A percentile compares a stretch with the other conserved stretches of the same genome.
Evolutionary conservation across 2,888 invertebrate genomes (phyloP).

Genomic region (Stenodema calcarata): DNA sequence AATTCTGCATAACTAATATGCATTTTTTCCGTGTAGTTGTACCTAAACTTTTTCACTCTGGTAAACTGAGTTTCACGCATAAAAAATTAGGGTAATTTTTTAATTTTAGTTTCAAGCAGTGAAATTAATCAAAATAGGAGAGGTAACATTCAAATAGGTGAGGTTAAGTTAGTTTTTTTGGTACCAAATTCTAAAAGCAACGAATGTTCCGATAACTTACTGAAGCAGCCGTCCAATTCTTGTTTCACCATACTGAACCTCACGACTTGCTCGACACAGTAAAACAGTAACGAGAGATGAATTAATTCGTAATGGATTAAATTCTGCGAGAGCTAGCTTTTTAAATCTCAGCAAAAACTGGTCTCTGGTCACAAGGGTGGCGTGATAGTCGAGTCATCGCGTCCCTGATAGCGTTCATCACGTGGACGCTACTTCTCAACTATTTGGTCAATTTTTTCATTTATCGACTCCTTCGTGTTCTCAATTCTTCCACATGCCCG

Average conservation of each 20-base stretch:
- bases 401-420: not conserved
- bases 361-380: not conserved
- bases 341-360: not conserved
- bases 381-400: not conserved
- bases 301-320: not conserved
- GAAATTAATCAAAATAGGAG: too few species aligned
- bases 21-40: too few species aligned
- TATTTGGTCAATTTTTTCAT: not conserved
- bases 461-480: not conserved
- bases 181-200: too few species aligned
- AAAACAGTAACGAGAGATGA: not conserved
- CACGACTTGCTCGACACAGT: not conserved
- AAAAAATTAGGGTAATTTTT: too few species aligned
- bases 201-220: not conserved
- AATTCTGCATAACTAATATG: too few species aligned
- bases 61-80: too few species aligned
- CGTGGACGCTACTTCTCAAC: not conserved
- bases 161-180: too few species aligned
- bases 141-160: too few species aligned
- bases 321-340: not conserved
- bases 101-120: too few species aligned
- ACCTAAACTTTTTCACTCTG: too few species aligned
- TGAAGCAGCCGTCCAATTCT: not conserved
- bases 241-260: not conserved
- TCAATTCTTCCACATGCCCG: not conserved